Base-by-base conservation (phyloP, 2,113 vertebrate species). In the Hydropotes inermis region DNA sequence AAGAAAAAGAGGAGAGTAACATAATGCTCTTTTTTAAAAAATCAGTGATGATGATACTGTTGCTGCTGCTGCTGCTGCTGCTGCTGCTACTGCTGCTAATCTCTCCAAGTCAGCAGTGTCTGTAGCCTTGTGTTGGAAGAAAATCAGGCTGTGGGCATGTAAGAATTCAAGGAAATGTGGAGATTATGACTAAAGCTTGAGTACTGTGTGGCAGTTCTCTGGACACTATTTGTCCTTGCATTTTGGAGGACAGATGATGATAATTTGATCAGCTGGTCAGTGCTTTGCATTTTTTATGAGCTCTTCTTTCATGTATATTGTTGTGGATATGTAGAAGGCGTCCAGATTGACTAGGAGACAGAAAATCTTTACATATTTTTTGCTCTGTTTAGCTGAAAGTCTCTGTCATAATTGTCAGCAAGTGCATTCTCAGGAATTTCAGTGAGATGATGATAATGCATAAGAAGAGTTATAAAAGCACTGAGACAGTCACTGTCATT, bases 381-480 rank as follows among this genome's bases (percentile, higher is more conserved):
- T 96, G 70, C 58, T 96, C 60, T 87, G 9, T 96, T 96, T 97
- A 93, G 94, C 76, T 76, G 86, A 67, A 97, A 54, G 60, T 95
- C 58, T 93, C 84, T 81, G 36, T 96, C 43, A 28, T 96, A 95
- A 96, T 83, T 97, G 39, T 85, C 85, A 95, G 76, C 3, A 33
- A 91, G 61, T 90, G 23, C 76, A 82, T 47, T 91, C 82, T 89
- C 60, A 93, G 64, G 91, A 95, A 91, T 95, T 98, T 95, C 57
- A 87, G 79, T 76, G 85, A 98, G 86, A 85, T 96, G 93, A 95
- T 95, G 96, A 92, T 96, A 94, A 92, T 97, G 89, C 87, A 85
- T 30, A 92, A 96, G 90, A 70, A 86, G 83, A 39, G 82, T 94
- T 93, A 82, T 84, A 54, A 92, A 95, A 97, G 54, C 45, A 45